Evolutionary conservation across 2,888 invertebrate genomes (phyloP).

Genomic region (Anoplius nigerrimus): DNA sequence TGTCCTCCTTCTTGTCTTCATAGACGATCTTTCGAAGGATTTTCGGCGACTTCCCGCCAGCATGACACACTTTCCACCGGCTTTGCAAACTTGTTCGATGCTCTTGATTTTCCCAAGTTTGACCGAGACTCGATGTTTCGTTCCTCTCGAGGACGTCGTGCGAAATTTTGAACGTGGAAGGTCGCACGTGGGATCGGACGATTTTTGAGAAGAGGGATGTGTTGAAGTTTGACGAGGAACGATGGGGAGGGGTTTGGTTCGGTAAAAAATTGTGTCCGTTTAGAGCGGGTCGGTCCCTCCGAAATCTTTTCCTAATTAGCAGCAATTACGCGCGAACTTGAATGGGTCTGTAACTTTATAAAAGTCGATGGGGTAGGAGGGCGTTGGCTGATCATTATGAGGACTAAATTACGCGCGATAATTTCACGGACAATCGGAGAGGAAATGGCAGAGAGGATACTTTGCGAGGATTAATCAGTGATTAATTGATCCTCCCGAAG

Average conservation of each 20-base stretch:
- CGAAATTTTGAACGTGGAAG: too few species aligned
- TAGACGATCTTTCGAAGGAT: constrained; percentile 15
- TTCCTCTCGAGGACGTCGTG: too few species aligned
- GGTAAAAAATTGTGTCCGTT: too few species aligned
- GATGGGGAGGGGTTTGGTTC: too few species aligned
- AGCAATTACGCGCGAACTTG: constrained; percentile 46
- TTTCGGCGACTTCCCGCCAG: constrained; percentile 16
- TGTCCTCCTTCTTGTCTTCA: too few species aligned
- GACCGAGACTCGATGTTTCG: too few species aligned
- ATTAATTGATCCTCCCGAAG: constrained; percentile 53
- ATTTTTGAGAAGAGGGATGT: too few species aligned
- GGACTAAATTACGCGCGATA: constrained; percentile 60
- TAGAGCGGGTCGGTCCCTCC: too few species aligned
- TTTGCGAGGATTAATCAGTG: constrained; percentile 48
- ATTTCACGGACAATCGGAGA: constrained; percentile 64
- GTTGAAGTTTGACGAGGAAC: too few species aligned
- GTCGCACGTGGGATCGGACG: too few species aligned
- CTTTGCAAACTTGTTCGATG: too few species aligned
- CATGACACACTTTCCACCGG: neutral
- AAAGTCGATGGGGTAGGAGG: constrained; percentile 49
- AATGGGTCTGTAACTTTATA: constrained; percentile 45
- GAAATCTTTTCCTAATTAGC: constrained; percentile 47
- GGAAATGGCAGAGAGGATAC: constrained; percentile 51
- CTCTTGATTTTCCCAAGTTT: too few species aligned
- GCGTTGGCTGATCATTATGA: constrained; percentile 51